phyloP scores from a whole-genome alignment of 2,888 invertebrate genomes.

The Brenthis daphne region DNA sequence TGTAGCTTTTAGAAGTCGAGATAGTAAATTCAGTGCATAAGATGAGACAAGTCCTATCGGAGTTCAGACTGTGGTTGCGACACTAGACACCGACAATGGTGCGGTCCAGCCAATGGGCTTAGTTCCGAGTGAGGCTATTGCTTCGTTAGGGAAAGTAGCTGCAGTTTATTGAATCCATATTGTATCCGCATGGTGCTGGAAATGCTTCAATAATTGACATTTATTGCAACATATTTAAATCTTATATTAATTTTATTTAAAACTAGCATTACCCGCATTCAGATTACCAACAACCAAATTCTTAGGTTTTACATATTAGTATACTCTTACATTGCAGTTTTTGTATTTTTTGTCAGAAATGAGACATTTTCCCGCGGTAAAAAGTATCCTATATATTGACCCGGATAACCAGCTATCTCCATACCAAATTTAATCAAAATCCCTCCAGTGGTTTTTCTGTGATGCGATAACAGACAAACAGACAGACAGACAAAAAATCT shows the following conservation, averaged over 20 bases:
- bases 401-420: no score
- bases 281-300: no score
- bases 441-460: no score
- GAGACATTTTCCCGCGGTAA: no score
- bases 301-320: no score
- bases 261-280: no score
- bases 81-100: conserved; percentile 32
- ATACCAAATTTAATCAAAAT: no score
- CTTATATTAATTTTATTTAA: background rate
- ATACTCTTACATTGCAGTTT: no score
- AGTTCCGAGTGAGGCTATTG: conserved; percentile 20
- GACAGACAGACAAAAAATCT: no score
- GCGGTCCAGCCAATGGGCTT: conserved; percentile 28
- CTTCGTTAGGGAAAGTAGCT: conserved; percentile 19
- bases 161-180: conserved; percentile 7
- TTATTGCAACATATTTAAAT: background rate
- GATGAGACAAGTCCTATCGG: conserved; percentile 31
- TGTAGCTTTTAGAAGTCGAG: conserved; percentile 11
- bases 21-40: conserved; percentile 19
- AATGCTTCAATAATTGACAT: background rate
- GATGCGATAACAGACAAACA: no score
- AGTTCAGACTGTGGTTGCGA: conserved; percentile 34
- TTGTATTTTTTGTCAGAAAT: no score
- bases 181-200: background rate
- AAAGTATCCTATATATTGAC: no score